These are phyloP conservation scores for Allygus modestus DNA, from an alignment of 2,888 invertebrate species.

Conservation along the genomic window DNA sequence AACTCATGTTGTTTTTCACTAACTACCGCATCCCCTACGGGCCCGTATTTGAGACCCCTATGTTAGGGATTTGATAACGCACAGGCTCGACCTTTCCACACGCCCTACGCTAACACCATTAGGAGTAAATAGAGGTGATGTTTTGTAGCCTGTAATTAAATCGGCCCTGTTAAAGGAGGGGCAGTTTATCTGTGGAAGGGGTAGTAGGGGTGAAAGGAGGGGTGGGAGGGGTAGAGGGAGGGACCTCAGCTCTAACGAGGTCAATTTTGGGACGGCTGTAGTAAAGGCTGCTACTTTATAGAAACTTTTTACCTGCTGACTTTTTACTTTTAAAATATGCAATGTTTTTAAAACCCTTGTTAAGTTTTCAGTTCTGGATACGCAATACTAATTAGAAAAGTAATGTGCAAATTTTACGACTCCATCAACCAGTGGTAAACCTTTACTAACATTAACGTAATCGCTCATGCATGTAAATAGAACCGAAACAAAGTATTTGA, in stretches of 20 bases:
- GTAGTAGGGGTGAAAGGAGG: no score
- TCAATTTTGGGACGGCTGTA: background rate
- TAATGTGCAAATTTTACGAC: no score
- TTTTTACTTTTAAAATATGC: no score
- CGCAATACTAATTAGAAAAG: no score
- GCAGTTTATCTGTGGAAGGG: slow-evolving; percentile 22
- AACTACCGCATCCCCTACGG: no score
- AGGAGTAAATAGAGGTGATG: slow-evolving; percentile 62
- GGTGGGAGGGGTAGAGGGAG: background rate
- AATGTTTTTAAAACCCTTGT: no score
- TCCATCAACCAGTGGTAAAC: no score
- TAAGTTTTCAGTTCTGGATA: no score
- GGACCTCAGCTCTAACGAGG: background rate
- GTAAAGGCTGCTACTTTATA: background rate
- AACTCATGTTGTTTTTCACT: no score
- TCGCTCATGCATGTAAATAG: no score
- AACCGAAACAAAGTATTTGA: no score
- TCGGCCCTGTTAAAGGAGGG: slow-evolving; percentile 49
- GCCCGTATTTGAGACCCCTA: slow-evolving; percentile 5
- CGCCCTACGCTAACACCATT: slow-evolving; percentile 59
- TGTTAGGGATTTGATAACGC: background rate
- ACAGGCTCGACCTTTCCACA: background rate
- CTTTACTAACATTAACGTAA: no score
- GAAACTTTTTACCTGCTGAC: background rate
- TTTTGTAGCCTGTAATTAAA: slow-evolving; percentile 62